A percentile compares a stretch with the other conserved stretches of the same genome.
phyloP scores from a whole-genome alignment of 2,888 invertebrate species.

The Cerastis leucographa region DNA sequence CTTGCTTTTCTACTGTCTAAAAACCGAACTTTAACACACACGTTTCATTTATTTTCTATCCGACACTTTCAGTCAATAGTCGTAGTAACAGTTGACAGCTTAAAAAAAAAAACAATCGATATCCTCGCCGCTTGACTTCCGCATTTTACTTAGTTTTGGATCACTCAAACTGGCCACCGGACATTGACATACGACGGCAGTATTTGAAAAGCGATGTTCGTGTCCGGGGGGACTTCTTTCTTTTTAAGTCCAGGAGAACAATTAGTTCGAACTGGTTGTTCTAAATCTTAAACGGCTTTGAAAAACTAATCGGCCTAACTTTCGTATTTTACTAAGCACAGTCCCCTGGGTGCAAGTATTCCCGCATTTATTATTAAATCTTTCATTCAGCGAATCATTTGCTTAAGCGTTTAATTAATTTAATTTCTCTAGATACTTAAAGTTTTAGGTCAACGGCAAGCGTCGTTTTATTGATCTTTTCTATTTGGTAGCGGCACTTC shows the following conservation, averaged over 20 bases:
- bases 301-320: background rate
- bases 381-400: background rate
- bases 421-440: background rate
- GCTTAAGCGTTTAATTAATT: too few relatives aligned
- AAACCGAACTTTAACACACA: background rate
- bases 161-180: background rate
- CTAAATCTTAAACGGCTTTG: background rate
- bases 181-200: background rate
- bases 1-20: too few relatives aligned
- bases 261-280: background rate
- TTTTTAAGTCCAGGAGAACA: too few relatives aligned
- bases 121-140: background rate
- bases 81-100: background rate
- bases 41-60: background rate
- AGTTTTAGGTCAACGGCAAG: background rate
- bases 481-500: background rate
- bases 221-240: background rate
- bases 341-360: background rate
- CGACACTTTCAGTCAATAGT: background rate
- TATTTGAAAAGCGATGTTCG: background rate
- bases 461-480: constrained; percentile 4
- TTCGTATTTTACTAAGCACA: background rate
- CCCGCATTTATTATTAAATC: background rate
- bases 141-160: background rate
- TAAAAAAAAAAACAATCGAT: background rate